Conservation (phyloP, 1,140 invertebrate species). For the Acyrthosiphon pisum region DNA sequence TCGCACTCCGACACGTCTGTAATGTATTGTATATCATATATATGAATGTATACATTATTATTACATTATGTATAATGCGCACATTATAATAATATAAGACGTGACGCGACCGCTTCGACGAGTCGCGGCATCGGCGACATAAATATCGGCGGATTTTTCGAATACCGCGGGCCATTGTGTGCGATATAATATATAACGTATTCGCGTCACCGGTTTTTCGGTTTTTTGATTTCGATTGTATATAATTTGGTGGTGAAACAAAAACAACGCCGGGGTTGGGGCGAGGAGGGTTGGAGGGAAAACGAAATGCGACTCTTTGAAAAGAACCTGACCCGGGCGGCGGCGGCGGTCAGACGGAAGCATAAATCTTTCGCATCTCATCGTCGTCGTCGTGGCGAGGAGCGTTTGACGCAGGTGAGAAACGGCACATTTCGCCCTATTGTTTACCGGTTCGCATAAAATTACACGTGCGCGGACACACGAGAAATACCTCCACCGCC, state of each 20-base stretch:
- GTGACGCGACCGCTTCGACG: neutral
- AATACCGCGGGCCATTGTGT: constrained; percentile 38
- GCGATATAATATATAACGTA: neutral
- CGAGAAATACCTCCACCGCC: constrained; percentile 20
- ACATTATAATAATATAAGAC: neutral
- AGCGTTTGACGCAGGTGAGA: constrained; percentile 56
- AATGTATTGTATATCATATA: neutral
- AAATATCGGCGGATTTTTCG: constrained; percentile 25
- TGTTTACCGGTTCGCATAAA: constrained; percentile 50
- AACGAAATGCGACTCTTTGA: neutral
- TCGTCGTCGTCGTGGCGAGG: neutral
- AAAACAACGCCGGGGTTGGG: neutral
- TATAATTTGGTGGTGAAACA: neutral
- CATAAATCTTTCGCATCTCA: constrained; percentile 48
- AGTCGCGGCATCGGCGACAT: neutral
- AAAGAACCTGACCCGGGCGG: neutral
- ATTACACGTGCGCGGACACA: constrained; percentile 18
- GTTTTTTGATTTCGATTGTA: neutral
- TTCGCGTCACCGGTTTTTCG: constrained; percentile 21
- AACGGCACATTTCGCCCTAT: constrained; percentile 50
- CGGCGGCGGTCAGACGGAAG: constrained; percentile 42
- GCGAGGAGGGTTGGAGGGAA: neutral
- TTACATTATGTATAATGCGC: too few relatives aligned
- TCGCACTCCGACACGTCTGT: neutral
- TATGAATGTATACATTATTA: too few relatives aligned